Evolutionary conservation across 2,888 invertebrate species (phyloP), one percentile per base, ranked within the genome.

Genomic region (Drosophila neotestacea): DNA sequence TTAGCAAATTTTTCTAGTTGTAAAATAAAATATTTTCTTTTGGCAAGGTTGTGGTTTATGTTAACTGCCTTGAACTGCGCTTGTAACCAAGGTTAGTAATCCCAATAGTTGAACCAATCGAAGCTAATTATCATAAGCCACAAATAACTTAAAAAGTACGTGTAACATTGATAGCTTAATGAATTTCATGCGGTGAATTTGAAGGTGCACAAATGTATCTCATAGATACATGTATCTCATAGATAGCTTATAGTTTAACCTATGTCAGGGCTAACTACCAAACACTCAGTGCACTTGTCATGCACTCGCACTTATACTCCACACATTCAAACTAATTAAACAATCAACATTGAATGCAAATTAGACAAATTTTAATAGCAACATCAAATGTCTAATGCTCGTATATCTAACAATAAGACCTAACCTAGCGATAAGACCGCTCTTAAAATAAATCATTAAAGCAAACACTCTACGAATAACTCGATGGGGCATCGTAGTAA

Each of bases 371-470:
- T 67, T 75, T 39, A 36, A 62, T 42, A 34, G 30, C 27, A 36
- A 34, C 46, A 58, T n/a, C 48, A 48, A 51, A 42, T 13, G 32
- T 27, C 32, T 4, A 34, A 34, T 32, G 30, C 27, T 38, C 16
- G 28, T 48, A 36, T 58, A 55, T 56, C 34, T 48, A 36, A 52
- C 50, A 52, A 32, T 61, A 6, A 36, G 38, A 46, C 38, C 39
- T 46, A 52, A 28, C 34, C 60, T 47, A 28, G 39, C 61, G 55
- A 73, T 79, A 70, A 77, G 65, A 58, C 41, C 10, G 60, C 65
- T 63, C 61, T 75, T 38, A 10, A 66, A 47, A 54, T 61, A 72
- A 77, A 72, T 80, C 78, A 80, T 67, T 72, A 76, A 80, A 69
- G 70, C 52, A 75, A 82, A 82, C 78, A 80, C 78, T 85, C 61